These are phyloP conservation scores for Heliocidaris erythrogramma DNA, from an alignment of 35 echinoderm and acorn worm genomes.

Conservation along the genomic window DNA sequence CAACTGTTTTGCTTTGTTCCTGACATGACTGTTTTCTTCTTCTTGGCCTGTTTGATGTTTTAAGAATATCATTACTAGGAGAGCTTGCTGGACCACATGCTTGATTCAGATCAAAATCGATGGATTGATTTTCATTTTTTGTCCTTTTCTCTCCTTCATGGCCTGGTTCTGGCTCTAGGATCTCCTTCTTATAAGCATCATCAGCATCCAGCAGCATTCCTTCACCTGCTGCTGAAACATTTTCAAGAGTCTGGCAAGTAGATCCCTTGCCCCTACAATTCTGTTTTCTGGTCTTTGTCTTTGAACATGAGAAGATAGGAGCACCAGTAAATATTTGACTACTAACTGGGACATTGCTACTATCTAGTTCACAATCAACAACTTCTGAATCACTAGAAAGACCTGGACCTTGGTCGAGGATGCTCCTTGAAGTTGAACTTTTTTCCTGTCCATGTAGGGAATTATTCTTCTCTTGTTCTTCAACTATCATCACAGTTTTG, in stretches of 20 bases:
- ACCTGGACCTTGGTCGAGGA: background rate
- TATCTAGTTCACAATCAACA: background rate
- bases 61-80: background rate
- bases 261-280: background rate
- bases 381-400: background rate
- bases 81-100: background rate
- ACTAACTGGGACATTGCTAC: background rate
- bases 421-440: background rate
- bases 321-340: background rate
- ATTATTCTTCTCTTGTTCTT: background rate
- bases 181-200: background rate
- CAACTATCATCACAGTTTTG: background rate
- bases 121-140: background rate
- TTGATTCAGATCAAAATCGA: background rate
- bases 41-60: background rate
- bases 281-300: background rate
- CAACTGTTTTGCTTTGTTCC: background rate
- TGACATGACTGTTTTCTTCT: background rate
- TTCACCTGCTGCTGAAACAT: background rate
- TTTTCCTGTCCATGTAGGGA: background rate
- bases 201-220: background rate
- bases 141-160: background rate
- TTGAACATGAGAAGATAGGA: background rate
- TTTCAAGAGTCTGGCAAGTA: background rate
- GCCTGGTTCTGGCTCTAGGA: background rate